Conservation (phyloP, 35 echinoderm and acorn worm species). For the Chiridota heheva region DNA sequence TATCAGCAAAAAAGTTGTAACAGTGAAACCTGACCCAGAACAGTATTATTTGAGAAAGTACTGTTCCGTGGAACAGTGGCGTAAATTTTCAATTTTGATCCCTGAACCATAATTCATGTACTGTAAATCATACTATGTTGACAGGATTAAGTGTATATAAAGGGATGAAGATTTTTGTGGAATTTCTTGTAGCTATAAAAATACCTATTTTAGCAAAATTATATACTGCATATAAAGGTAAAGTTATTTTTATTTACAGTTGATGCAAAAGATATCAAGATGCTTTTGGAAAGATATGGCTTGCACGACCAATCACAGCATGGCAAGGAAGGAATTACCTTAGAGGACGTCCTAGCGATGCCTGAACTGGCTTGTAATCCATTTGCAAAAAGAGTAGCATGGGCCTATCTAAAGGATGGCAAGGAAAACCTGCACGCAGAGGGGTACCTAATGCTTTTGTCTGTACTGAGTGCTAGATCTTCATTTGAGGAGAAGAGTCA, state of each 20-base stretch:
- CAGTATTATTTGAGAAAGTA: too few species aligned
- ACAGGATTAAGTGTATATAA: too few species aligned
- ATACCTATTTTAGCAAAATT: not conserved
- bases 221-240: not conserved
- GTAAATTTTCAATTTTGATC: too few species aligned
- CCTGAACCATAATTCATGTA: too few species aligned
- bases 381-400: slow-evolving; percentile 44
- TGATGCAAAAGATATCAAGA: slow-evolving; percentile 50
- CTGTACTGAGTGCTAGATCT: slow-evolving; percentile 42
- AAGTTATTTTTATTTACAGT: slow-evolving; percentile 32
- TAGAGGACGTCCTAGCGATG: slow-evolving; percentile 34
- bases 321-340: slow-evolving; percentile 50
- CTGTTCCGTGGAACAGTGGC: too few species aligned
- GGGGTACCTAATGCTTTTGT: slow-evolving; percentile 38
- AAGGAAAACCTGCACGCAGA: slow-evolving; percentile 37
- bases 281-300: slow-evolving; percentile 39
- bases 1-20: too few species aligned
- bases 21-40: too few species aligned
- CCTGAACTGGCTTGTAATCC: slow-evolving; percentile 50
- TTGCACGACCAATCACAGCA: slow-evolving; percentile 41
- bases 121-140: too few species aligned
- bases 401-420: slow-evolving; percentile 26
- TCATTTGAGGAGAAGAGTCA: slow-evolving; percentile 60
- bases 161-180: too few species aligned
- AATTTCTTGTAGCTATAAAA: too few species aligned